These are phyloP conservation scores for Orthonychiurus folsomi DNA, from an alignment of 2,888 invertebrate species.

Conservation along the genomic window DNA sequence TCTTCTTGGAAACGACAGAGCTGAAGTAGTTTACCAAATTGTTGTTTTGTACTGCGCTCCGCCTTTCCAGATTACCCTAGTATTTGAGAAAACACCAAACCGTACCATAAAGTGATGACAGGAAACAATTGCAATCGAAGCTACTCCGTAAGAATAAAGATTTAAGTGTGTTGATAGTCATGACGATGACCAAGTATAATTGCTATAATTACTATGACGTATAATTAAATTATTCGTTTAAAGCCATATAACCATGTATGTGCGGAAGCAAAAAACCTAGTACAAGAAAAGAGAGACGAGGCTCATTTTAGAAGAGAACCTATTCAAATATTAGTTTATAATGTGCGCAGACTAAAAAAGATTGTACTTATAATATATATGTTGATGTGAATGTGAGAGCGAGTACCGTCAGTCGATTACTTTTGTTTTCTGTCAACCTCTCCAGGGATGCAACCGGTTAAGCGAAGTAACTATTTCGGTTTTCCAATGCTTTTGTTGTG, in stretches of 20 bases:
- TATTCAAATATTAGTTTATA: background rate
- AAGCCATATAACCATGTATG: background rate
- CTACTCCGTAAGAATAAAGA: background rate
- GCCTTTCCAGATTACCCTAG: background rate
- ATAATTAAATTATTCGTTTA: background rate
- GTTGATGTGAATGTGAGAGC: background rate
- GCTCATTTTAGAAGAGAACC: background rate
- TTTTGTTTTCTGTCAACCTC: background rate
- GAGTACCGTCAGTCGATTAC: background rate
- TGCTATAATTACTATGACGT: background rate
- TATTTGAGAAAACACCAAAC: background rate
- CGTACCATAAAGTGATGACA: background rate
- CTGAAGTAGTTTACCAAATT: background rate
- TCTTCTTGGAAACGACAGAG: too few relatives aligned
- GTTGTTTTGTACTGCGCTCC: too few relatives aligned
- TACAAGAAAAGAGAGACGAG: background rate
- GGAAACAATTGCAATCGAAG: conserved; percentile 1
- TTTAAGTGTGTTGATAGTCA: conserved; percentile 1
- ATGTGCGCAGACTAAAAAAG: background rate
- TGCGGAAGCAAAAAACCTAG: background rate
- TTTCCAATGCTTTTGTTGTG: background rate
- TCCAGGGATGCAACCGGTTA: background rate
- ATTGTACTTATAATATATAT: background rate
- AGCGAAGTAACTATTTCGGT: background rate
- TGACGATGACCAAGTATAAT: background rate